Evolutionary conservation across 2,113 vertebrate species (phyloP), one percentile per base, ranked within the genome.

Genomic region (Myotis lucifugus): DNA sequence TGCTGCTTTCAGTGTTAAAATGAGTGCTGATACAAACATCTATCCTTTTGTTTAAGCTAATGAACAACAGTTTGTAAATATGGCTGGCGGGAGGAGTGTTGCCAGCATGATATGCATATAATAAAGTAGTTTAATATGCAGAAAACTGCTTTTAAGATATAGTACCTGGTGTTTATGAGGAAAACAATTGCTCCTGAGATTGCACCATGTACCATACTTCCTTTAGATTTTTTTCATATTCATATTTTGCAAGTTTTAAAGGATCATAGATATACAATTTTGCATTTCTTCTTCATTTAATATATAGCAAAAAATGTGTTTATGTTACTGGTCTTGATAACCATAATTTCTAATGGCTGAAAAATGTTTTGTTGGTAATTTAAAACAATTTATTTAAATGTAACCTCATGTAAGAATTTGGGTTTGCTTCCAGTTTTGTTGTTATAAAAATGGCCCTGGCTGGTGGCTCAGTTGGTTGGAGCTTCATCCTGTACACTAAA

Each of bases 351-450:
- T 81, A 83, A 82, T 56, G 29, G 34, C 46, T 85, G 18, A 37
- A 95, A 54, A 86, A 27, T 82, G 85, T 87, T 92, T 96, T 56
- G 12, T 72, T 79, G 7, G 21, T 84, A 87, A 93, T 76, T 79
- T 93, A 78, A 11, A 83, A 56, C 59, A 67, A 85, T 69, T 90
- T 81, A 90, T 73, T 54, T 85, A 91, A 95, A 54, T 91, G 69
- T 76, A 83, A 87, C 5, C 52, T 77, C 84, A n/a, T 48, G 11
- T 72, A 87, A 86, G 76, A 61, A 79, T 66, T 72, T 94, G 37
- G 11, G 23, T 29, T 77, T 78, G 13, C 37, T 86, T 85, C 42
- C n/a, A 84, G 17, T 92, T 85, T 79, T 92, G 74, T 82, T 83
- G 52, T 83, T 77, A 66, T 66, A 66, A 66, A 66, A 32, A 32